A percentile compares a stretch with the other conserved stretches of the same genome.
phyloP scores from a whole-genome alignment of 2,113 vertebrate species.

The Myrmecophaga tridactyla region DNA sequence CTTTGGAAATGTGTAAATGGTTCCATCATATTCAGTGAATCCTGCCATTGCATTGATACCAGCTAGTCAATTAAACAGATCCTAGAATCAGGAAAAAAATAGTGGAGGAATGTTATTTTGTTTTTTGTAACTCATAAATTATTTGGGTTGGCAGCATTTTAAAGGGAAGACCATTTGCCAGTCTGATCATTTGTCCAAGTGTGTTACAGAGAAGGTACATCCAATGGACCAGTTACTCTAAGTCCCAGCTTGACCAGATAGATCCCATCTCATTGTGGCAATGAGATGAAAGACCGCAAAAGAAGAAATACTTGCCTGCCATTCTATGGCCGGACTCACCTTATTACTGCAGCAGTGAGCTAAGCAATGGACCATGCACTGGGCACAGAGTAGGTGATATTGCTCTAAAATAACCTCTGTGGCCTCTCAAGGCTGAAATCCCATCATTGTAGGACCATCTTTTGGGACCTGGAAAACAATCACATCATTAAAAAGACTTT shows the following conservation, averaged over 20 bases:
- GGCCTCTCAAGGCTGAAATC: slow-evolving; percentile 17
- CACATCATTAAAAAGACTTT: not conserved
- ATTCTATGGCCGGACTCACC: not conserved
- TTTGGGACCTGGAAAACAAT: not conserved
- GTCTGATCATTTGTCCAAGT: not conserved
- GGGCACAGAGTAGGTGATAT: not conserved
- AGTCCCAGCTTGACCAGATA: no score
- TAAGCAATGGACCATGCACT: not conserved
- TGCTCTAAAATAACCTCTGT: not conserved
- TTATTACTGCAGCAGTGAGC: not conserved
- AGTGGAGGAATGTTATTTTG: not conserved
- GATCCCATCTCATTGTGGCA: not conserved
- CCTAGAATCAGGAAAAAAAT: slow-evolving; percentile 27
- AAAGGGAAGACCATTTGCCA: not conserved
- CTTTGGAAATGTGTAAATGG: not conserved
- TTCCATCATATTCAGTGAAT: not conserved
- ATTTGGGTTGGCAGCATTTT: slow-evolving; percentile 40
- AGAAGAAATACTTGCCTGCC: not conserved
- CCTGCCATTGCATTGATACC: not conserved
- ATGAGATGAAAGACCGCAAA: not conserved
- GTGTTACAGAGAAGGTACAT: not conserved
- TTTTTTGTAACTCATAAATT: slow-evolving; percentile 20
- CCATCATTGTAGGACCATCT: not conserved
- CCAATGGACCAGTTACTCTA: no score
- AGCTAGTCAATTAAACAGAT: not conserved